Percentiles rank a stretch among this genome's conserved stretches.
Conservation (phyloP, 2,797 vertebrate species). For the Melanotaenia maccullochi region DNA sequence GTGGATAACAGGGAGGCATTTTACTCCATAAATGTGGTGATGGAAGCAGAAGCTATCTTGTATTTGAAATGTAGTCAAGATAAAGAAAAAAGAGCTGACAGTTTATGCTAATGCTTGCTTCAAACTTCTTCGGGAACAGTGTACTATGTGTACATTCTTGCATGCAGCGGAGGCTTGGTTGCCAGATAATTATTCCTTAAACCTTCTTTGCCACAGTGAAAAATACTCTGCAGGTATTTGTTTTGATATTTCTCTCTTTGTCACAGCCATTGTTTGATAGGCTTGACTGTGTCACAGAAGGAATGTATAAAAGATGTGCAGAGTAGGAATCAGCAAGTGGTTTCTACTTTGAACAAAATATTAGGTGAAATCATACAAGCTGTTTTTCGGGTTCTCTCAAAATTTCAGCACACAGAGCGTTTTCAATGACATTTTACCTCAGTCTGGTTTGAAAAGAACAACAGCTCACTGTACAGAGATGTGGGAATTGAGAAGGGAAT, state of each 20-base stretch:
- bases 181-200: conserved; percentile 30
- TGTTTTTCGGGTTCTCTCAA: conserved; percentile 14
- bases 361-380: conserved; percentile 31
- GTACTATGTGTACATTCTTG: conserved; percentile 15
- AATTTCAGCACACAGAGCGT: conserved; percentile 39
- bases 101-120: conserved; percentile 37
- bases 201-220: conserved; percentile 7
- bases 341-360: conserved; percentile 45
- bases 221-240: conserved; percentile 29
- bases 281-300: conserved; percentile 26
- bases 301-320: background rate
- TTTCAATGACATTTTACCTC: conserved; percentile 54
- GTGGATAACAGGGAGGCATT: conserved; percentile 80
- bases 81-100: conserved; percentile 19
- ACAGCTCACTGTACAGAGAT: conserved; percentile 57
- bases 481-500: conserved; percentile 74
- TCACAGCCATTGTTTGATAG: background rate
- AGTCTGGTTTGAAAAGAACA: conserved; percentile 66
- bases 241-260: conserved; percentile 18
- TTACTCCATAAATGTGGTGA: conserved; percentile 79
- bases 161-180: background rate
- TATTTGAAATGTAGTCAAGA: conserved; percentile 72
- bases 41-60: conserved; percentile 77
- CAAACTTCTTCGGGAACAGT: conserved; percentile 28
- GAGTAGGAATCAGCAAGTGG: conserved; percentile 37